Base-by-base conservation (phyloP, 1,140 invertebrate species). In the Drosophila subobscura region DNA sequence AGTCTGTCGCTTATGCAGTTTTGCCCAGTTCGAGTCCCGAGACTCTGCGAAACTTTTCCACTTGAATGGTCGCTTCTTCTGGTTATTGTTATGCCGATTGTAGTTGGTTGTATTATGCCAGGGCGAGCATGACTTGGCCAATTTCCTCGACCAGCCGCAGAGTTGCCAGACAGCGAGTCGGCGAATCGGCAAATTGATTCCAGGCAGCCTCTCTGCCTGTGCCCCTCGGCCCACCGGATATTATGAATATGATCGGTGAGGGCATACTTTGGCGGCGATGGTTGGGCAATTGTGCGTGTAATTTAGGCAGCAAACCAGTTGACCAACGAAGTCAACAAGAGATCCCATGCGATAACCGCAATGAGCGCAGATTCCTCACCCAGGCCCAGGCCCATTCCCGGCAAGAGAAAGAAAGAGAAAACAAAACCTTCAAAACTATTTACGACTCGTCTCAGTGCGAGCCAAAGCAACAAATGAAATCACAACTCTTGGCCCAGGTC, bases 201-300 rank as follows among this genome's bases (percentile, higher is more conserved):
- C 33, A 12, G 25, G 5, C 1, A 27, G 25, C 25, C 25, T 27
- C 25, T 5, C 25, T 0, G 1, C 5, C 25, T 6, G 5, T 27
- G 0, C 10, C 33, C 10, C 16, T 20, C 16, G 16, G 7, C 4
- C 33, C 33, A 10, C 10, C 33, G 33, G 33, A 37, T 37, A 37
- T 37, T 37, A 37, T 37, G 33, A 52, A 33, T 52, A 23, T 42
- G 52, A 54, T 42, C 33, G 22, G 40, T 54, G 33, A 29, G 27
- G 27, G 33, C 29, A 3, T 10, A 53, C 27, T 64, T 46, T 54
- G 51, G 44, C 12, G 40, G 22, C 22, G 20, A 20, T 57, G 52
- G 70, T 75, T 74, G 42, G 29, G 60, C 72, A 75, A 75, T 68
- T 70, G 64, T 75, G 72, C 61, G 72, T 50, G 71, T 74, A 75